Conservation (phyloP, 2,113 vertebrate genomes). For the human (Homo sapiens) region GRCh38 chr6:71706001-71706500, state of each 20-base stretch:
- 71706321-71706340: background rate
- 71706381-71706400: no score
- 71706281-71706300: background rate
- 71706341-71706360: background rate
- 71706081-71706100: background rate
- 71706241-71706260: background rate
- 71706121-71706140: background rate
- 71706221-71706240: background rate
- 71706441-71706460: background rate
- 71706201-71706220: background rate
- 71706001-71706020: background rate
- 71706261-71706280: background rate
- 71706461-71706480: background rate
- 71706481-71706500: background rate
- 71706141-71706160: background rate
- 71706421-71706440: background rate
- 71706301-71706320: background rate
- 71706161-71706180: background rate
- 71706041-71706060: background rate
- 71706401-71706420: background rate
- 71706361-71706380: background rate
- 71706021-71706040: background rate
- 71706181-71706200: background rate
- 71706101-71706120: background rate
- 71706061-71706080: background rate